Conservation (phyloP, 2,113 vertebrate genomes). For the Salvelinus namaycush region DNA sequence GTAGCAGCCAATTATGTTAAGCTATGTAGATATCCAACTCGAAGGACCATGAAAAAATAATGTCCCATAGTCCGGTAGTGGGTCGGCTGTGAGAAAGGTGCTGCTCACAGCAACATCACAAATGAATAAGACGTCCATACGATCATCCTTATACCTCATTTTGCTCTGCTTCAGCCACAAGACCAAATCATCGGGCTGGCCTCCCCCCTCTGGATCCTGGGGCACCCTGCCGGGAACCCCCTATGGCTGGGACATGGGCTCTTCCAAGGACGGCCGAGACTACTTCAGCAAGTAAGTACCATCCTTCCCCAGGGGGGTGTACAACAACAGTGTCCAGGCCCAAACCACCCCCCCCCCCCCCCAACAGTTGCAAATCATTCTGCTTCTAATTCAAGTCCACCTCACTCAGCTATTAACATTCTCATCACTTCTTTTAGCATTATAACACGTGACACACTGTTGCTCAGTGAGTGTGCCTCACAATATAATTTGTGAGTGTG, state of each 20-base stretch:
- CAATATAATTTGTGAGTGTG: neutral
- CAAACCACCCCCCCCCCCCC: neutral
- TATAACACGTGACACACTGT: neutral
- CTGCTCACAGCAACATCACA: neutral
- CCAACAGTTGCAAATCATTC: neutral
- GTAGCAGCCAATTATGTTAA: slow-evolving; percentile 36
- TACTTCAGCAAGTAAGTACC: slow-evolving; percentile 86
- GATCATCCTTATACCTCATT: too few relatives aligned
- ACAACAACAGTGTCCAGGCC: neutral
- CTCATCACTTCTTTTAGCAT: neutral
- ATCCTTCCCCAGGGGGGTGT: neutral
- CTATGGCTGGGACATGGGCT: slow-evolving; percentile 94
- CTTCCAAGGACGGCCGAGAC: slow-evolving; percentile 80
- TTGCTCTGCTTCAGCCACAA: slow-evolving; percentile 80
- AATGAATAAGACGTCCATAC: neutral
- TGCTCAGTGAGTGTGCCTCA: neutral
- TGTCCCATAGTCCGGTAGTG: too few relatives aligned
- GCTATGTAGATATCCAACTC: slow-evolving; percentile 8
- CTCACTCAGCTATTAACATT: neutral
- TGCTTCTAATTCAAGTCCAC: neutral
- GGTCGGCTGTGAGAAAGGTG: too few relatives aligned
- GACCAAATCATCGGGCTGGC: slow-evolving; percentile 92
- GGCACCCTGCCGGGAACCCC: slow-evolving; percentile 86
- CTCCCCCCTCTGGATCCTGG: slow-evolving; percentile 89
- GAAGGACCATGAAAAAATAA: too few relatives aligned